These are phyloP conservation scores for Halyomorpha halys DNA, from an alignment of 1,140 invertebrate species.

Conservation along the genomic window DNA sequence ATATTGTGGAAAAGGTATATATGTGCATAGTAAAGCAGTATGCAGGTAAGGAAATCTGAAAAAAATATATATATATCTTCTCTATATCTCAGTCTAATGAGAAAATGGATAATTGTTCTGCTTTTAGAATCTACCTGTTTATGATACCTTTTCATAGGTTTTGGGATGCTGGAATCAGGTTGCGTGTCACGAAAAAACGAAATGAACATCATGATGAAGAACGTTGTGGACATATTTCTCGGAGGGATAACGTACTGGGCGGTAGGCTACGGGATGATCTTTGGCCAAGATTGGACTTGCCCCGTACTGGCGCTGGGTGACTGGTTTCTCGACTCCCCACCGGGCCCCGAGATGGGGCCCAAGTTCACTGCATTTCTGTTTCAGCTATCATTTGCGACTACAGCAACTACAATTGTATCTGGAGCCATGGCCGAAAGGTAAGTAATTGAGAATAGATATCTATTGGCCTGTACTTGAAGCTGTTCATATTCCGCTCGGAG, in stretches of 20 bases:
- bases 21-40: too few relatives aligned
- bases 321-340: slow-evolving; percentile 52
- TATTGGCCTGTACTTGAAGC: too few relatives aligned
- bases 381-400: slow-evolving; percentile 81
- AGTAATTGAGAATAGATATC: slow-evolving; percentile 6
- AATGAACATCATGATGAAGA: slow-evolving; percentile 97
- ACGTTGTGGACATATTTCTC: slow-evolving; percentile 82
- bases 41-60: too few relatives aligned
- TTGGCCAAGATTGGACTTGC: slow-evolving; percentile 64
- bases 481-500: too few relatives aligned
- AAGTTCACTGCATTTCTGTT: slow-evolving; percentile 75
- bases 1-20: too few relatives aligned
- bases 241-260: slow-evolving; percentile 90
- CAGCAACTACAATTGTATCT: slow-evolving; percentile 81
- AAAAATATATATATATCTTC: too few relatives aligned
- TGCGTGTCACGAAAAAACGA: slow-evolving; percentile 89
- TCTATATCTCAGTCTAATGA: too few relatives aligned
- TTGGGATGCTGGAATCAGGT: slow-evolving; percentile 84
- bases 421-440: slow-evolving; percentile 83
- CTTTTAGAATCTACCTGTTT: too few relatives aligned
- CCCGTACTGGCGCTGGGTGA: slow-evolving; percentile 62
- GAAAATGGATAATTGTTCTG: too few relatives aligned
- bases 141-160: too few relatives aligned
- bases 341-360: slow-evolving; percentile 59
- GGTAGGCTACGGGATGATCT: slow-evolving; percentile 86